phyloP scores from a whole-genome alignment of 1,140 invertebrate species.

The Papilio dardanus region DNA sequence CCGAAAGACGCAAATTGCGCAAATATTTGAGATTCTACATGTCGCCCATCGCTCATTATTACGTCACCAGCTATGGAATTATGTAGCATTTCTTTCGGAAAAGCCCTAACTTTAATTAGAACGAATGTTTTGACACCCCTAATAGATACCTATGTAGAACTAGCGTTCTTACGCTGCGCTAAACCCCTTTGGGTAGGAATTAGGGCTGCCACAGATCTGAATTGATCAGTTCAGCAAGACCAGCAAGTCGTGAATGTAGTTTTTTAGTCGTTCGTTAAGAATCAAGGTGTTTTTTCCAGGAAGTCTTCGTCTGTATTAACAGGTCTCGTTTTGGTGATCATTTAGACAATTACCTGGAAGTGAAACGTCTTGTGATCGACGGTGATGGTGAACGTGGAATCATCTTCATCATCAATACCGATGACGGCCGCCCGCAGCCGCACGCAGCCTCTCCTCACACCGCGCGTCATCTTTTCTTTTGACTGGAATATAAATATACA shows the following conservation, averaged over 20 bases:
- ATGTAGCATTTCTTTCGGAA: not conserved
- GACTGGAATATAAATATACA: slow-evolving; percentile 89
- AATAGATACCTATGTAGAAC: no score
- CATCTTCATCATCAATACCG: slow-evolving; percentile 99
- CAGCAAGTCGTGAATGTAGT: no score
- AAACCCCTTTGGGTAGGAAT: no score
- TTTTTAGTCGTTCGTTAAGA: no score
- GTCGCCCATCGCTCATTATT: not conserved
- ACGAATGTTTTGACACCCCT: no score
- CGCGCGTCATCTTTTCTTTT: slow-evolving; percentile 99
- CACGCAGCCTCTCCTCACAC: slow-evolving; percentile 97
- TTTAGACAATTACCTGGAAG: slow-evolving; percentile 87
- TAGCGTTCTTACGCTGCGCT: no score
- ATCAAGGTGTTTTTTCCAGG: no score
- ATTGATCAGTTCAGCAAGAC: not conserved
- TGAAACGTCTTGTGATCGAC: slow-evolving; percentile 99
- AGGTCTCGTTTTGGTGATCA: no score
- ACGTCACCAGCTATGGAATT: slow-evolving; percentile 1
- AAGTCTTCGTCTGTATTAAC: no score
- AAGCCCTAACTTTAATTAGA: not conserved
- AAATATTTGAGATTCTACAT: slow-evolving; percentile 9
- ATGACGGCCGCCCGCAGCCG: slow-evolving; percentile 96
- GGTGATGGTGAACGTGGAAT: slow-evolving; percentile 99
- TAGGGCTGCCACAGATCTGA: not conserved
- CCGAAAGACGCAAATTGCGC: slow-evolving; percentile 3